Conservation (phyloP, 2,113 vertebrate genomes). For the Nanorana parkeri region DNA sequence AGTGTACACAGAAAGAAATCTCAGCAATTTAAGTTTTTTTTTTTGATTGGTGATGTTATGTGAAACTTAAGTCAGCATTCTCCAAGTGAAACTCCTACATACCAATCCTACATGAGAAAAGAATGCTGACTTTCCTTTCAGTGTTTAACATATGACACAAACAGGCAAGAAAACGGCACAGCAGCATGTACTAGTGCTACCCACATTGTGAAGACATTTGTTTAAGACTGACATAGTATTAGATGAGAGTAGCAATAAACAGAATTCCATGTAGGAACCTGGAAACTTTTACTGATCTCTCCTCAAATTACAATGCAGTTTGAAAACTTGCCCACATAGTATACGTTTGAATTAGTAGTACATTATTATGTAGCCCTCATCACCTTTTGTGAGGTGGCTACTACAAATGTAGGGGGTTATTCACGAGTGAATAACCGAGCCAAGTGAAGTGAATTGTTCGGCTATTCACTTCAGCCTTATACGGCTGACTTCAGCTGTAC, state of each 20-base stretch:
- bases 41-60: not conserved
- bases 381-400: too few relatives aligned
- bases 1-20: too few relatives aligned
- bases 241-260: not conserved
- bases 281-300: not conserved
- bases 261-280: not conserved
- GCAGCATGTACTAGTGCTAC: not conserved
- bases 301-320: too few relatives aligned
- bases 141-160: not conserved
- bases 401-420: too few relatives aligned
- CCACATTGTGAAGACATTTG: not conserved
- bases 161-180: not conserved
- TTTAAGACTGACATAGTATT: not conserved
- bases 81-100: constrained; percentile 27
- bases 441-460: too few relatives aligned
- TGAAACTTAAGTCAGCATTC: constrained; percentile 23
- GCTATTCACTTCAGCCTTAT: too few relatives aligned
- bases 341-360: too few relatives aligned
- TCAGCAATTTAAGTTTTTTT: not conserved
- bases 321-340: too few relatives aligned
- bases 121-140: constrained; percentile 46
- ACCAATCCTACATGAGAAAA: constrained; percentile 1
- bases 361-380: too few relatives aligned
- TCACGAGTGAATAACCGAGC: too few relatives aligned
- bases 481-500: too few relatives aligned